A percentile compares a stretch with the other conserved stretches of the same genome.
phyloP scores from a whole-genome alignment of 2,113 vertebrate species.

The Dasyprocta punctata region DNA sequence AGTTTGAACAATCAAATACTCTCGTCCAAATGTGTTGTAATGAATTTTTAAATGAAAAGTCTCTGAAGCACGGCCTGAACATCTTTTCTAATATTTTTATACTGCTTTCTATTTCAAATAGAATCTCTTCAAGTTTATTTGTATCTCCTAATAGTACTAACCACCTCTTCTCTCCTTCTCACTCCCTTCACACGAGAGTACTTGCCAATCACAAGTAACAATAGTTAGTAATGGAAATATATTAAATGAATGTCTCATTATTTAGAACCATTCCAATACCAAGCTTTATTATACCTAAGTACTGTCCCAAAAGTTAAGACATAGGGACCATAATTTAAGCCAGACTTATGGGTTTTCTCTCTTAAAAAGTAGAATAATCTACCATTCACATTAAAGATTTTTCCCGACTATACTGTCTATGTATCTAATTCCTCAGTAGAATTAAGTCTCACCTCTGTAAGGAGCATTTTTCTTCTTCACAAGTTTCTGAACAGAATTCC shows the following conservation, averaged over 20 bases:
- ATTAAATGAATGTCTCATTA: slow-evolving; percentile 25
- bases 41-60: slow-evolving; percentile 44
- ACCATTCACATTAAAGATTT: not conserved
- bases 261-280: slow-evolving; percentile 29
- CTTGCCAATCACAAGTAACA: slow-evolving; percentile 23
- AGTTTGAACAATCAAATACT: not conserved
- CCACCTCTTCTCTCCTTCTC: not conserved
- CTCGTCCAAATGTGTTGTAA: not conserved
- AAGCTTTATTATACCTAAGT: not conserved
- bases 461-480: slow-evolving; percentile 38
- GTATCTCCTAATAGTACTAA: not conserved
- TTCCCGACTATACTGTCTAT: not conserved
- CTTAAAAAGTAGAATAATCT: slow-evolving; percentile 53
- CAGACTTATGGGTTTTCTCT: not conserved
- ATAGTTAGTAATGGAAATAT: slow-evolving; percentile 32
- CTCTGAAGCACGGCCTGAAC: not conserved
- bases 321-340: slow-evolving; percentile 14
- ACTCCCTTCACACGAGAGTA: not conserved
- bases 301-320: not conserved
- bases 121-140: slow-evolving; percentile 1
- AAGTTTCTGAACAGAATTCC: slow-evolving; percentile 29
- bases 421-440: not conserved
- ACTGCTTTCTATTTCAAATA: slow-evolving; percentile 6
- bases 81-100: slow-evolving; percentile 42
- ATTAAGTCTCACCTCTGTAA: not conserved